Percentiles rank a stretch among this genome's conserved stretches.
Conservation (phyloP, 2,113 vertebrate genomes). For the Embiotoca jacksoni region DNA sequence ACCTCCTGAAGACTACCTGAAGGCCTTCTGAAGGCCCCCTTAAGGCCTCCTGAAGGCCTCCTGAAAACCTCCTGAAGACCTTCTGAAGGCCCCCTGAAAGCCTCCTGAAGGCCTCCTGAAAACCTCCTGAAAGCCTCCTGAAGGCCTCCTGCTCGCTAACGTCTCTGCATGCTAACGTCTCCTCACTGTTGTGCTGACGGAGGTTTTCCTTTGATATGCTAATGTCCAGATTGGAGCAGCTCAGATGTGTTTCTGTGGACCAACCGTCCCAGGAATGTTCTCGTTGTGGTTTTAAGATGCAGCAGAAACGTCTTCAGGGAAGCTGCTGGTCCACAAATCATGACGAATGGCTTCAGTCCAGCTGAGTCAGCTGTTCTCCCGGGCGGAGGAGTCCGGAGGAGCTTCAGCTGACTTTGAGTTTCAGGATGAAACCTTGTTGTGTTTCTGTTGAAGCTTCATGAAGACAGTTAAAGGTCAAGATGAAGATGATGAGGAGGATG, state of each 20-base stretch:
- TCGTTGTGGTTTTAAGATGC: constrained; percentile 47
- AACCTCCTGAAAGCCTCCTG: too few species aligned
- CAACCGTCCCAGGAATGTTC: constrained; percentile 56
- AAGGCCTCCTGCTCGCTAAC: constrained; percentile 46
- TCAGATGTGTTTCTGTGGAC: constrained; percentile 56
- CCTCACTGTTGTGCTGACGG: constrained; percentile 65
- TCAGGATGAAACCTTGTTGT: neutral
- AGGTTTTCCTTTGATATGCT: constrained; percentile 81
- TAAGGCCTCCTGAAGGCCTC: too few species aligned
- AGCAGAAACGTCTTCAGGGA: constrained; percentile 55
- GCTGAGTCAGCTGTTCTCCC: constrained; percentile 58
- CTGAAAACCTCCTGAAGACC: too few species aligned
- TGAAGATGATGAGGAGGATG: too few species aligned
- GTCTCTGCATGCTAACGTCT: constrained; percentile 72
- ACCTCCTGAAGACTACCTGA: too few species aligned
- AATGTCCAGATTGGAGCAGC: constrained; percentile 71
- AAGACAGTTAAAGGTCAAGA: too few species aligned
- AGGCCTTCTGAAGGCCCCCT: too few species aligned
- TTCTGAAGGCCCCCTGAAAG: too few species aligned
- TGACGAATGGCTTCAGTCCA: constrained; percentile 50
- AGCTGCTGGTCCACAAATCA: constrained; percentile 49
- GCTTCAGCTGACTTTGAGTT: constrained; percentile 72
- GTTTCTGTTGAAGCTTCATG: too few species aligned
- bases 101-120: too few species aligned
- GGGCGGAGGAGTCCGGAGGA: constrained; percentile 29